Evolutionary conservation across 2,888 invertebrate species (phyloP).

Genomic region (Trichacis sp.): DNA sequence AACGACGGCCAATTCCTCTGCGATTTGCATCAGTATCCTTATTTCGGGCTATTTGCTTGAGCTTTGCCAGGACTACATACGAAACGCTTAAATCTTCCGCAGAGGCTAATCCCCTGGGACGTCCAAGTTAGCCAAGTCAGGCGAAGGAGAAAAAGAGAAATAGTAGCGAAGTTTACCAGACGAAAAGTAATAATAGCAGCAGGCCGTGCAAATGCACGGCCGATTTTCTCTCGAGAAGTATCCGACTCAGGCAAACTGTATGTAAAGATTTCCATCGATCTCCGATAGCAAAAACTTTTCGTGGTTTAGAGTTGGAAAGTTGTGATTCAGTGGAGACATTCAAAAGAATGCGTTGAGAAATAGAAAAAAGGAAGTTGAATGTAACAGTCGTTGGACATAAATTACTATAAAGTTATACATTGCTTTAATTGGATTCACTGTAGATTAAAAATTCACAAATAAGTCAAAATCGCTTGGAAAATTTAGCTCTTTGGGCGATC

Average conservation of each 20-base stretch:
- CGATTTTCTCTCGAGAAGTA: conserved; percentile 29
- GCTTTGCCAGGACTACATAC: conserved; percentile 28
- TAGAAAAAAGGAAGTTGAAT: too few species aligned
- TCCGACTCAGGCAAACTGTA: conserved; percentile 4
- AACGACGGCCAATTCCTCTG: conserved; percentile 25
- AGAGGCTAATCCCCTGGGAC: conserved; percentile 50
- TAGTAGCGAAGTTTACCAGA: conserved; percentile 48
- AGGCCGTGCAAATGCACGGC: conserved; percentile 17
- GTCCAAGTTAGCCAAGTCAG: conserved; percentile 28
- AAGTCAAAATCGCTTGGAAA: too few species aligned
- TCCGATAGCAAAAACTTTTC: not conserved
- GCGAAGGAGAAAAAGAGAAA: conserved; percentile 39
- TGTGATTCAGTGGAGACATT: too few species aligned
- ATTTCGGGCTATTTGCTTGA: conserved; percentile 55
- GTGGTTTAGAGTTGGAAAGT: not conserved
- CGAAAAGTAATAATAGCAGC: conserved; percentile 49
- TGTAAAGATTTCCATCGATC: not conserved
- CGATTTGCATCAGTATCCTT: conserved; percentile 57
- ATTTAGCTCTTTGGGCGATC: too few species aligned
- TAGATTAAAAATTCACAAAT: too few species aligned
- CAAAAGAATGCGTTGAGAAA: too few species aligned
- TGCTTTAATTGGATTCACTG: too few species aligned
- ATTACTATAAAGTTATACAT: too few species aligned
- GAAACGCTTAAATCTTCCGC: conserved; percentile 51
- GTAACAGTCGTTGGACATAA: too few species aligned